Percentiles rank a stretch among this genome's conserved stretches.
These are phyloP conservation scores for Nylanderia fulva DNA, from an alignment of 1,140 invertebrate species.

Conservation along the genomic window DNA sequence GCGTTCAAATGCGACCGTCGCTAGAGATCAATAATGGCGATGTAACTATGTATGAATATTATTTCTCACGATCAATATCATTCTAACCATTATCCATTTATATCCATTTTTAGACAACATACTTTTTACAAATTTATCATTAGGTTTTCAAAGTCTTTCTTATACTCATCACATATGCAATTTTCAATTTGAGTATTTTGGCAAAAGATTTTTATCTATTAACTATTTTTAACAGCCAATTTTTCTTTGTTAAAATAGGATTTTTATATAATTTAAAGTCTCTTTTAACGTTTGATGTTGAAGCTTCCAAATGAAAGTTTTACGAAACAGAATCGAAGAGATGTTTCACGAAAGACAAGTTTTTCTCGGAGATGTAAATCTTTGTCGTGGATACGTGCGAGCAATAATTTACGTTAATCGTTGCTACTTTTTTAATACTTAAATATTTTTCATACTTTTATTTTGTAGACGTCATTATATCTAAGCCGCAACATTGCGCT, in stretches of 20 bases:
- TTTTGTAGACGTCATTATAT: constrained; percentile 8
- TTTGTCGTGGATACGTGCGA: background rate
- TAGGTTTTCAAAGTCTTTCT: background rate
- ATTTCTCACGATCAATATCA: constrained; percentile 22
- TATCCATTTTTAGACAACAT: background rate
- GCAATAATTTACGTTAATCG: constrained; percentile 32
- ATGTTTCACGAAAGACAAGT: background rate
- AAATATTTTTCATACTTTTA: background rate
- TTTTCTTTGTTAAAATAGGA: background rate
- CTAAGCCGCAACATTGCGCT: constrained; percentile 10
- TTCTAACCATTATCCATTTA: background rate
- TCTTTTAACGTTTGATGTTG: background rate
- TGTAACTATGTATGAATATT: constrained; percentile 50
- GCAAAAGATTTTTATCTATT: background rate
- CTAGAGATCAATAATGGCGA: constrained; percentile 40
- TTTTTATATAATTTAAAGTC: background rate
- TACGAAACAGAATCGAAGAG: background rate
- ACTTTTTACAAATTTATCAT: background rate
- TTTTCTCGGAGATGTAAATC: background rate
- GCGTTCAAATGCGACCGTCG: constrained; percentile 45
- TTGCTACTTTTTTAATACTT: background rate
- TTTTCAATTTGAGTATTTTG: background rate
- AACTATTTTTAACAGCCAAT: background rate
- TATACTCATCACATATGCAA: background rate
- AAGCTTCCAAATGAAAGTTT: background rate